Conservation (phyloP, 2,797 vertebrate species). For the Benthosema pterotum region DNA sequence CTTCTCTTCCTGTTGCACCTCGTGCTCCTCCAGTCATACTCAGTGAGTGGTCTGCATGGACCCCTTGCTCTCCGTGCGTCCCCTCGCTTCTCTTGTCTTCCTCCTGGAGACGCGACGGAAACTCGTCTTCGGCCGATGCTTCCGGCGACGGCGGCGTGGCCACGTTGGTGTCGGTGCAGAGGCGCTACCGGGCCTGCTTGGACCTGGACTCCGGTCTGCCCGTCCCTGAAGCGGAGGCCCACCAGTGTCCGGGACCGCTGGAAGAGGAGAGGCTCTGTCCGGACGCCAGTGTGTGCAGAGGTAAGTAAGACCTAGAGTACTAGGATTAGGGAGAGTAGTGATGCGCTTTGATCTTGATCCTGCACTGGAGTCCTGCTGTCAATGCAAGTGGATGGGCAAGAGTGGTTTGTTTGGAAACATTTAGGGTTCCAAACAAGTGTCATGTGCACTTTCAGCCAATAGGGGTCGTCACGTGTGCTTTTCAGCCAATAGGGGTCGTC, state of each 20-base stretch:
- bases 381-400: no score
- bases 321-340: no score
- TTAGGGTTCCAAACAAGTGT: no score
- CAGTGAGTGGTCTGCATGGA: constrained; percentile 91
- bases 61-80: constrained; percentile 83
- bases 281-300: constrained; percentile 75
- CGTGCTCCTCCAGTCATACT: constrained; percentile 80
- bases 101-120: constrained; percentile 34
- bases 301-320: constrained; percentile 72
- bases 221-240: constrained; percentile 43
- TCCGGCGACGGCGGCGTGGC: not conserved
- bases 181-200: constrained; percentile 85
- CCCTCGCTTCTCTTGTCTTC: constrained; percentile 40
- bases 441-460: no score
- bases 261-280: constrained; percentile 81
- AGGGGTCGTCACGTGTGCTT: no score
- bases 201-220: constrained; percentile 82
- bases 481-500: no score
- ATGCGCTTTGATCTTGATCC: no score
- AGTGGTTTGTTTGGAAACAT: no score
- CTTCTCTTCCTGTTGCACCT: no score
- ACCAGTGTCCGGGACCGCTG: constrained; percentile 71
- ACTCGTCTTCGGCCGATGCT: not conserved
- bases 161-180: constrained; percentile 83
- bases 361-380: no score